phyloP scores from a whole-genome alignment of 2,888 invertebrate genomes.

The Drosophila antonietae region DNA sequence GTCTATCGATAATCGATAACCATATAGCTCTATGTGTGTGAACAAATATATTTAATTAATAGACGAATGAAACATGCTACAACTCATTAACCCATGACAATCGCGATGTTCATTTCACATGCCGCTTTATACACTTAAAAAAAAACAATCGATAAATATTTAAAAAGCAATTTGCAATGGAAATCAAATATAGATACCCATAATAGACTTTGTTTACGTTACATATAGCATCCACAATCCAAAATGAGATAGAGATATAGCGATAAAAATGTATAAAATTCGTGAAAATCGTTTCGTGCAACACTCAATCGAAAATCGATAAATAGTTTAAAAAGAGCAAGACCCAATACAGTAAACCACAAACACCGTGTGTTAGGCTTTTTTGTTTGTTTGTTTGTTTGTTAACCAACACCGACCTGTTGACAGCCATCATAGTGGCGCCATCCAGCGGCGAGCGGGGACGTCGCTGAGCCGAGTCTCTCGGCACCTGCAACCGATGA shows the following conservation, averaged over 20 bases:
- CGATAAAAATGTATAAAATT: background rate
- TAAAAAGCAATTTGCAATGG: background rate
- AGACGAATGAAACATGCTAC: background rate
- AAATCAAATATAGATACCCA: background rate
- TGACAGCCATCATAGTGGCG: slow-evolving; percentile 67
- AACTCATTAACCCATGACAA: background rate
- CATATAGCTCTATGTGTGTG: background rate
- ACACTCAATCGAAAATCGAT: slow-evolving; percentile 3
- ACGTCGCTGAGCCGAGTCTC: slow-evolving; percentile 17
- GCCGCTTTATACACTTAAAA: background rate
- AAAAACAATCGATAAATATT: background rate
- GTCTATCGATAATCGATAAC: background rate
- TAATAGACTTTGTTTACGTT: too few species aligned
- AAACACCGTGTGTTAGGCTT: slow-evolving; percentile 11
- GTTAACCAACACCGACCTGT: slow-evolving; percentile 54
- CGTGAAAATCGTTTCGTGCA: slow-evolving; percentile 1
- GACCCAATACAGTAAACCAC: slow-evolving; percentile 1
- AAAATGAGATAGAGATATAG: background rate
- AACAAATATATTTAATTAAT: background rate
- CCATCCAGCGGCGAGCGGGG: slow-evolving; percentile 69
- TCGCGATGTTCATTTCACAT: background rate
- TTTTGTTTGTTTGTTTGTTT: background rate
- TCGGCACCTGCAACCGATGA: slow-evolving; percentile 73
- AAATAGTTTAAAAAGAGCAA: background rate
- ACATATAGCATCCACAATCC: background rate